Conservation (phyloP, 2,113 vertebrate species). For the Odontesthes bonariensis region DNA sequence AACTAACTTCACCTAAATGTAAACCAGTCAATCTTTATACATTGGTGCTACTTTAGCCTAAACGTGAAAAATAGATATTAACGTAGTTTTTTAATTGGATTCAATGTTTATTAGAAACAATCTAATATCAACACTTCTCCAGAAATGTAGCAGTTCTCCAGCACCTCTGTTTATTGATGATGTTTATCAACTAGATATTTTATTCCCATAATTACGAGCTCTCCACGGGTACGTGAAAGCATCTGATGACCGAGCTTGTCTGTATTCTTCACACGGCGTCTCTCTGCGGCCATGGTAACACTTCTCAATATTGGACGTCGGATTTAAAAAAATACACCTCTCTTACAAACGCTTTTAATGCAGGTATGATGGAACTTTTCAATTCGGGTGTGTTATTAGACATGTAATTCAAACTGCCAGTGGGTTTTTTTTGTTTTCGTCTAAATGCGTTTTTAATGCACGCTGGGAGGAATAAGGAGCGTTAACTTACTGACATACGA, state of each 20-base stretch:
- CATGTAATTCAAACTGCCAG: too few species aligned
- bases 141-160: background rate
- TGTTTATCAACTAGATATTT: fast-evolving
- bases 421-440: background rate
- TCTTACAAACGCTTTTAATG: conserved; percentile 40
- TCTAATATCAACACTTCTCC: background rate
- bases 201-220: background rate
- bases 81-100: too few species aligned
- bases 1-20: too few species aligned
- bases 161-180: background rate
- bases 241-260: conserved; percentile 22
- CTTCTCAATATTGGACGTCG: conserved; percentile 27
- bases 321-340: conserved; percentile 5
- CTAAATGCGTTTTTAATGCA: background rate
- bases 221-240: conserved; percentile 24
- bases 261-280: conserved; percentile 73
- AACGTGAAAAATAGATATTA: background rate
- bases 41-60: background rate
- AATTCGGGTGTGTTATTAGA: background rate
- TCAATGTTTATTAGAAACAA: too few species aligned
- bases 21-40: too few species aligned
- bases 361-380: conserved; percentile 49
- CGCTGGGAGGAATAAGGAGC: conserved; percentile 23
- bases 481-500: conserved; percentile 42
- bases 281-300: conserved; percentile 85